Evolutionary conservation across 2,888 invertebrate species (phyloP).

Genomic region (Lepidocyrtinus sp.): DNA sequence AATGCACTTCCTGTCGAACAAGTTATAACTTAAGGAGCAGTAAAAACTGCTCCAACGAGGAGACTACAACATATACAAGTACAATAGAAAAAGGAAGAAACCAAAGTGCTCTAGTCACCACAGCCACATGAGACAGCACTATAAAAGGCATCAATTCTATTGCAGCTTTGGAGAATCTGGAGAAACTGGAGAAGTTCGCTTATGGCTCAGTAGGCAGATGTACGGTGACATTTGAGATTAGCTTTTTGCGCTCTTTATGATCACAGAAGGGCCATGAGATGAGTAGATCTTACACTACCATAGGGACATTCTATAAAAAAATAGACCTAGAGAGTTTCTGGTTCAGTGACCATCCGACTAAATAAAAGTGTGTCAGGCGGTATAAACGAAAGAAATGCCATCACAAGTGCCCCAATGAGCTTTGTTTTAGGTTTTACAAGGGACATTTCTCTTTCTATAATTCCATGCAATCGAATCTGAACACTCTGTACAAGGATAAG

Average conservation of each 20-base stretch:
- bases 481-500: too few species aligned
- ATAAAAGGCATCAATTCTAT: constrained; percentile 15
- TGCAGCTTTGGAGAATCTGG: not conserved
- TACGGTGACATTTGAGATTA: constrained; percentile 54
- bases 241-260: constrained; percentile 29
- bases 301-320: constrained; percentile 3
- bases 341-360: constrained; percentile 10
- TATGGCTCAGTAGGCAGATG: too few species aligned
- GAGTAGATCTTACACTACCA: too few species aligned
- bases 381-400: not conserved
- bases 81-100: too few species aligned
- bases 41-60: too few species aligned
- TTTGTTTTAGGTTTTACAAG: constrained; percentile 34
- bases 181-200: not conserved
- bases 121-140: not conserved
- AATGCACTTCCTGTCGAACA: constrained; percentile 44
- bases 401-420: constrained; percentile 30
- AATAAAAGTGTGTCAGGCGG: not conserved
- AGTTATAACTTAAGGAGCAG: constrained; percentile 8
- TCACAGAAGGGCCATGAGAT: not conserved
- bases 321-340: not conserved
- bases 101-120: not conserved
- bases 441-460: too few species aligned
- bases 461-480: too few species aligned
- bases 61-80: too few species aligned